These are phyloP conservation scores for Andrena hattorfiana DNA, from an alignment of 2,888 invertebrate species.

Conservation along the genomic window DNA sequence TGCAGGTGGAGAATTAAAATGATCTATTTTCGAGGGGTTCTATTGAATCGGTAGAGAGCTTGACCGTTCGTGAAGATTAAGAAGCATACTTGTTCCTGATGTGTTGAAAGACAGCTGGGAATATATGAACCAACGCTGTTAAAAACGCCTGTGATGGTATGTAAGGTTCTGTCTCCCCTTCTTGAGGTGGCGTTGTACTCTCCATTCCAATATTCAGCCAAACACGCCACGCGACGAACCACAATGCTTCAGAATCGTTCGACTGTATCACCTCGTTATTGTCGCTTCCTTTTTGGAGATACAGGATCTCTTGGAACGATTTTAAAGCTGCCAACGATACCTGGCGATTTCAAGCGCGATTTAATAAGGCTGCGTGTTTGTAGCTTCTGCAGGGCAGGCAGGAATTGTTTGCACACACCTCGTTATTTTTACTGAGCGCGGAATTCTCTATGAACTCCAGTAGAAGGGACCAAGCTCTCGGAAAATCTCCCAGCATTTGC, in stretches of 20 bases:
- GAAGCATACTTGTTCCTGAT: constrained; percentile 89
- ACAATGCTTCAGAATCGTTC: constrained; percentile 88
- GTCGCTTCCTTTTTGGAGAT: constrained; percentile 87
- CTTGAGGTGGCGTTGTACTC: constrained; percentile 88
- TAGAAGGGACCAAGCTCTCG: constrained; percentile 96
- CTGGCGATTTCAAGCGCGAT: constrained; percentile 78
- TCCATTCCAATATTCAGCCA: constrained; percentile 96
- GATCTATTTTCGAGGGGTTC: constrained; percentile 77
- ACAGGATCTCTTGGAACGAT: constrained; percentile 98
- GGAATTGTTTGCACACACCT: constrained; percentile 86
- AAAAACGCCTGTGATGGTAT: constrained; percentile 97
- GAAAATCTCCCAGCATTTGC: constrained; percentile 95
- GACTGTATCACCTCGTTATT: constrained; percentile 81
- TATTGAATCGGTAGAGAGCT: constrained; percentile 74
- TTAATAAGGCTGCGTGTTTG: neutral
- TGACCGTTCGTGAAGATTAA: constrained; percentile 85
- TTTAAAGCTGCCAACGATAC: constrained; percentile 97
- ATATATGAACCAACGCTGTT: constrained; percentile 97
- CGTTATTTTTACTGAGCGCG: constrained; percentile 96
- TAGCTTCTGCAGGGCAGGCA: neutral
- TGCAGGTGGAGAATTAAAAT: constrained; percentile 4
- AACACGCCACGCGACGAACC: constrained; percentile 93
- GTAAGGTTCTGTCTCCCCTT: constrained; percentile 88
- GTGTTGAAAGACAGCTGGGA: constrained; percentile 97
- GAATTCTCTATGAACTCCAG: constrained; percentile 97